Evolutionary conservation across 2,113 vertebrate genomes (phyloP).

Genomic region (Pelecanoides urinatrix): DNA sequence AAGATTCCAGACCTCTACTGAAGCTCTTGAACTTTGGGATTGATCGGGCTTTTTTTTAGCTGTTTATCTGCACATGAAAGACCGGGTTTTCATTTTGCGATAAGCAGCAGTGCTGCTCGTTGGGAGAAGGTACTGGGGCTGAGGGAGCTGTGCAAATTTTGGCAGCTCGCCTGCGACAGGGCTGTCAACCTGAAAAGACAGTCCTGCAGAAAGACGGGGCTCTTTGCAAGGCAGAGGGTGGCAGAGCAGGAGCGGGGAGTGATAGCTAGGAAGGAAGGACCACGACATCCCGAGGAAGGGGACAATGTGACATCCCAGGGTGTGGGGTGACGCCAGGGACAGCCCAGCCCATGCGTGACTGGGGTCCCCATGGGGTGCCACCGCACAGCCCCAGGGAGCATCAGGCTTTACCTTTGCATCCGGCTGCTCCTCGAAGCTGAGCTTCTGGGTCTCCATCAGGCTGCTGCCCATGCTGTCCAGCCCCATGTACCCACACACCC

Average conservation of each 20-base stretch:
- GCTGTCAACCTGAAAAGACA: neutral
- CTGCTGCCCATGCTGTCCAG: conserved; percentile 84
- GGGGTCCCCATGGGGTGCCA: neutral
- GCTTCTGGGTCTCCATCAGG: conserved; percentile 83
- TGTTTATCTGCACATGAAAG: neutral
- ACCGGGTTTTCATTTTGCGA: neutral
- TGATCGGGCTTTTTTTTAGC: fast-evolving
- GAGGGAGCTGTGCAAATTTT: neutral
- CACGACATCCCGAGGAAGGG: fast-evolving
- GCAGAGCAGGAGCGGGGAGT: neutral
- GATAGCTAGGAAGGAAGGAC: neutral
- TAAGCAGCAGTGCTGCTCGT: neutral
- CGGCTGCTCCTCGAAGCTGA: conserved; percentile 86
- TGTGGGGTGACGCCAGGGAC: neutral
- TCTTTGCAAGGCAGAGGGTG: neutral
- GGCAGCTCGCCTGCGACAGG: neutral
- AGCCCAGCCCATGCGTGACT: neutral
- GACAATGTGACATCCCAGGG: neutral
- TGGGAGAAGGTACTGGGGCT: neutral
- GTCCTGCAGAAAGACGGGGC: neutral
- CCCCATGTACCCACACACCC: conserved; percentile 88
- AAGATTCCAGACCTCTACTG: neutral
- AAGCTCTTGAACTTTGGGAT: neutral
- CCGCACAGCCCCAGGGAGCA: neutral
- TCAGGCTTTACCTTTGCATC: conserved; percentile 75